phyloP scores from a whole-genome alignment of 2,797 vertebrate species.

The Rhinophrynus dorsalis region DNA sequence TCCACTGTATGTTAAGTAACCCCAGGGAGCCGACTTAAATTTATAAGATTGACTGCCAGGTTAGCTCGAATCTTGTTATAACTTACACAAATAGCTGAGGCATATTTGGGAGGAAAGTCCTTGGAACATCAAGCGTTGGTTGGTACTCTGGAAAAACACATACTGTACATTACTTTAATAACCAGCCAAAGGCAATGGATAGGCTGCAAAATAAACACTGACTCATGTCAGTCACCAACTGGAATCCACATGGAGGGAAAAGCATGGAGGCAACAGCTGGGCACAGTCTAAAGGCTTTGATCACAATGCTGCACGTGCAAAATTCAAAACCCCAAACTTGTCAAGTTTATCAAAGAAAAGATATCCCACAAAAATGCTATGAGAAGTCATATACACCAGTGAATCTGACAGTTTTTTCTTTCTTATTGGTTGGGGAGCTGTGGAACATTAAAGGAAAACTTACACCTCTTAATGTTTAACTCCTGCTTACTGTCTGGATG shows the following conservation, averaged over 20 bases:
- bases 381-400: too few species aligned
- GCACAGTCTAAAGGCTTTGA: not conserved
- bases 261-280: not conserved
- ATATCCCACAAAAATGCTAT: too few species aligned
- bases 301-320: too few species aligned
- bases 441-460: too few species aligned
- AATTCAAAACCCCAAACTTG: too few species aligned
- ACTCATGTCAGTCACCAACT: slow-evolving; percentile 28
- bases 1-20: too few species aligned
- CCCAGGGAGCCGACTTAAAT: too few species aligned
- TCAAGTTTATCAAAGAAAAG: too few species aligned
- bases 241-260: not conserved
- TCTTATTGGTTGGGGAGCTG: too few species aligned
- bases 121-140: slow-evolving; percentile 3
- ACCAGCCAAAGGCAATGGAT: slow-evolving; percentile 15
- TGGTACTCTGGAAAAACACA: slow-evolving; percentile 20
- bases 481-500: too few species aligned
- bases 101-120: slow-evolving; percentile 6
- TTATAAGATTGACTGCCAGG: not conserved
- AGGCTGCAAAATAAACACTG: slow-evolving; percentile 18
- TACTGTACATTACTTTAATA: slow-evolving; percentile 1
- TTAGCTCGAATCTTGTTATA: not conserved
- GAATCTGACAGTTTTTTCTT: too few species aligned
- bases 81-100: slow-evolving; percentile 15
- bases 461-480: too few species aligned